phyloP scores from a whole-genome alignment of 1,140 invertebrate genomes.

The Drosophila ohnishii region DNA sequence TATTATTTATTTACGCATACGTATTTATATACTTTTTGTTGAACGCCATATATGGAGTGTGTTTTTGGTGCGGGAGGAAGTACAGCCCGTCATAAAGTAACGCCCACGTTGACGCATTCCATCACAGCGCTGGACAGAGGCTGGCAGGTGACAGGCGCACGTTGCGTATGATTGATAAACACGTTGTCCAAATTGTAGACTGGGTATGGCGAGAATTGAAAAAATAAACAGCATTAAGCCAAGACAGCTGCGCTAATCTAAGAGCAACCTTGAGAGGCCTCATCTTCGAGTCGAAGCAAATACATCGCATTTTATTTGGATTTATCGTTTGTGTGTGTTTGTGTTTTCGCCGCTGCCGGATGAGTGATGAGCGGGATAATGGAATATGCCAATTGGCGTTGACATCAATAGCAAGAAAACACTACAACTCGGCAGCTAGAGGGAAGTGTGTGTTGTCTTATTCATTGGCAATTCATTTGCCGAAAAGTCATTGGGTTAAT shows the following conservation, averaged over 20 bases:
- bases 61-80: conserved; percentile 28
- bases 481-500: conserved; percentile 58
- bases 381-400: conserved; percentile 75
- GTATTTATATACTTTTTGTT: conserved; percentile 10
- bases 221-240: conserved; percentile 37
- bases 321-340: background rate
- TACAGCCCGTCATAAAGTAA: conserved; percentile 39
- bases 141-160: conserved; percentile 65
- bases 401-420: conserved; percentile 50
- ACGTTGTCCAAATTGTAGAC: conserved; percentile 59
- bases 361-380: conserved; percentile 74
- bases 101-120: conserved; percentile 61
- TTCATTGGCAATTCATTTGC: conserved; percentile 47
- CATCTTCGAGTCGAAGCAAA: conserved; percentile 29
- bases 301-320: conserved; percentile 40
- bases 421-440: conserved; percentile 17
- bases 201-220: conserved; percentile 20
- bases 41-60: conserved; percentile 29
- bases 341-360: conserved; percentile 21
- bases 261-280: conserved; percentile 67
- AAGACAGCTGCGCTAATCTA: conserved; percentile 55
- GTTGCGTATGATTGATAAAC: conserved; percentile 77
- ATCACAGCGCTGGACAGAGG: conserved; percentile 38
- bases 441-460: conserved; percentile 24
- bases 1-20: conserved; percentile 49